These are phyloP conservation scores for Sylvietta virens DNA, from an alignment of 2,113 vertebrate genomes.

Conservation along the genomic window DNA sequence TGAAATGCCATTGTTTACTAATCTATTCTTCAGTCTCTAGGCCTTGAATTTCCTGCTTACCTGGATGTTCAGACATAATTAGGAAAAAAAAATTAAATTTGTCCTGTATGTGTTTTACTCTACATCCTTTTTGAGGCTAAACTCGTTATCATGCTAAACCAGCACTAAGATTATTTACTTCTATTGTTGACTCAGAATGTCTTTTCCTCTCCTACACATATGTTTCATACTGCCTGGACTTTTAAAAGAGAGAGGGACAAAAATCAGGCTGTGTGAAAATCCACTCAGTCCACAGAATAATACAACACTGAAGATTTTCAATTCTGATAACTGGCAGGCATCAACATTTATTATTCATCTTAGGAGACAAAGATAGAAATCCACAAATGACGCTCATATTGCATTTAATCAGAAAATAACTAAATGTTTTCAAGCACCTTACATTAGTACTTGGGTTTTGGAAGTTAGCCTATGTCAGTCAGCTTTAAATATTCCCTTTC, in stretches of 20 bases:
- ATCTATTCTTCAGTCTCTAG: background rate
- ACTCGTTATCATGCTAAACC: background rate
- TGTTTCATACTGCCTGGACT: background rate
- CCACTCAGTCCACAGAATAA: background rate
- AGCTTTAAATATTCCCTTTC: background rate
- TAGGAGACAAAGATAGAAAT: background rate
- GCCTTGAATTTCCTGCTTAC: background rate
- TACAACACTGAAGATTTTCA: background rate
- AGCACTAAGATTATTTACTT: background rate
- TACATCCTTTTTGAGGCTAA: background rate
- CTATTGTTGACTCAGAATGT: background rate
- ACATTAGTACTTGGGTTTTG: background rate
- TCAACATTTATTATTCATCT: background rate
- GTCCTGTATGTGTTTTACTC: background rate
- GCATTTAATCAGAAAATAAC: background rate
- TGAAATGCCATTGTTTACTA: background rate
- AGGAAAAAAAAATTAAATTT: background rate
- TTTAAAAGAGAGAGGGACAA: background rate
- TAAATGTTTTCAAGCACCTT: background rate
- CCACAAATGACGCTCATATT: fast-evolving
- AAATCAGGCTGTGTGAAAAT: background rate
- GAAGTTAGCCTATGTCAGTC: background rate
- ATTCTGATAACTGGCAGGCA: background rate
- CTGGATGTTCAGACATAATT: background rate
- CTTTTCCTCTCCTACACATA: background rate